Conservation (phyloP, 2,888 invertebrate species). For the Athripsodes cinereus region DNA sequence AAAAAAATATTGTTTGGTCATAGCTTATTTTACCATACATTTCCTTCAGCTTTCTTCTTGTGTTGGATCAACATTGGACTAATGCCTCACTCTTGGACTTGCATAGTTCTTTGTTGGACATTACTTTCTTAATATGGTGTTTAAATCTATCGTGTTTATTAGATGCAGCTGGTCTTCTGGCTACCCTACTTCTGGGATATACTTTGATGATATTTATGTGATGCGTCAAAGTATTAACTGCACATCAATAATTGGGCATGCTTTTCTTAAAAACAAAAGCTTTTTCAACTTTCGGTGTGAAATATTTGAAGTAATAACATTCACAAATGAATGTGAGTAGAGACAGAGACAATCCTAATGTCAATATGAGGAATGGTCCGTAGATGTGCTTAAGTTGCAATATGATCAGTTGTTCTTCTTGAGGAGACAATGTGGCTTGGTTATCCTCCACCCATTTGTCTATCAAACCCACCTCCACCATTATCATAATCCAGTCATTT, state of each 20-base stretch:
- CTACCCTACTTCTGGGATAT: too few relatives aligned
- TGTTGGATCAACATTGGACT: too few relatives aligned
- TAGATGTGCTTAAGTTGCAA: slow-evolving; percentile 14
- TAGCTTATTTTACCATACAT: too few relatives aligned
- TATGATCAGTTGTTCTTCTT: slow-evolving; percentile 6
- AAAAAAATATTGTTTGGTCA: too few relatives aligned
- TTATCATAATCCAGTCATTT: slow-evolving; percentile 14
- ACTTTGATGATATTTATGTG: too few relatives aligned
- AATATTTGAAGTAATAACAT: slow-evolving; percentile 6
- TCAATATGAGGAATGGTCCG: slow-evolving; percentile 15
- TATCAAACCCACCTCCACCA: slow-evolving; percentile 17
- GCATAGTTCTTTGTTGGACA: too few relatives aligned
- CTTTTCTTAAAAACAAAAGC: not conserved
- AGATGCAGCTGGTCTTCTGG: too few relatives aligned
- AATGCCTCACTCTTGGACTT: too few relatives aligned
- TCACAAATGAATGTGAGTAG: slow-evolving; percentile 13
- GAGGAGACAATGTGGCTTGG: not conserved
- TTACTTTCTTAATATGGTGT: too few relatives aligned
- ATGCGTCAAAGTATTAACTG: too few relatives aligned
- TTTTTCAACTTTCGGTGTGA: not conserved
- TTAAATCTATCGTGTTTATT: too few relatives aligned
- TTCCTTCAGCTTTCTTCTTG: too few relatives aligned
- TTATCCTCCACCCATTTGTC: slow-evolving; percentile 19
- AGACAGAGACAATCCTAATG: slow-evolving; percentile 12
- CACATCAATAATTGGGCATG: not conserved